phyloP scores from a whole-genome alignment of 2,888 invertebrate genomes.

The Coelinius sp. region DNA sequence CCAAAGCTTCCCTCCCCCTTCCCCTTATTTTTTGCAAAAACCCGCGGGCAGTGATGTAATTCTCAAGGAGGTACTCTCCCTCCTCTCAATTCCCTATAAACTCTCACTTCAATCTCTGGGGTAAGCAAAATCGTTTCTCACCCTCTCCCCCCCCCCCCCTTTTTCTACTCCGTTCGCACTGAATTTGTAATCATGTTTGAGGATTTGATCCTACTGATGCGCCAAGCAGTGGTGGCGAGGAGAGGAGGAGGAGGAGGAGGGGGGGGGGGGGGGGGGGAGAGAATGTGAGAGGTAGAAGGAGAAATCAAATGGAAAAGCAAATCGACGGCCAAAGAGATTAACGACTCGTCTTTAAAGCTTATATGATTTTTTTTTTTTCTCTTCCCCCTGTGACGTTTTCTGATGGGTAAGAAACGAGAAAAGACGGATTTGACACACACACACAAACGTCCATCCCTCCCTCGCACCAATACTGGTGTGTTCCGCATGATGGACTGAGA shows the following conservation, averaged over 20 bases:
- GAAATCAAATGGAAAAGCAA: slow-evolving; percentile 45
- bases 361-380: not conserved
- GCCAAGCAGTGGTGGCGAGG: not conserved
- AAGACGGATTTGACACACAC: slow-evolving; percentile 18
- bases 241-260: not conserved
- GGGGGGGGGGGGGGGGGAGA: slow-evolving; percentile 23
- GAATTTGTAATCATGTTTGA: slow-evolving; percentile 15
- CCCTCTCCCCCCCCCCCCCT: not conserved
- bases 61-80: slow-evolving; percentile 31
- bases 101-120: slow-evolving; percentile 16
- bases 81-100: slow-evolving; percentile 19
- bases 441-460: not conserved
- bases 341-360: slow-evolving; percentile 12
- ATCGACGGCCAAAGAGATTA: slow-evolving; percentile 27
- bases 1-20: slow-evolving; percentile 7
- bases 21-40: not conserved
- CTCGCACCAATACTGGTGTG: not conserved
- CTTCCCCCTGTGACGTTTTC: not conserved
- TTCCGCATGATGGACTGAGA: slow-evolving; percentile 15
- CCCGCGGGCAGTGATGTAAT: slow-evolving; percentile 38
- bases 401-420: not conserved
- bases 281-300: slow-evolving; percentile 39
- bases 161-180: slow-evolving; percentile 3
- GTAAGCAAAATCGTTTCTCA: slow-evolving; percentile 13
- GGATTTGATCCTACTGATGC: not conserved